Evolutionary conservation across 2,888 invertebrate species (phyloP).

Genomic region (Drosophila fulvimacula): DNA sequence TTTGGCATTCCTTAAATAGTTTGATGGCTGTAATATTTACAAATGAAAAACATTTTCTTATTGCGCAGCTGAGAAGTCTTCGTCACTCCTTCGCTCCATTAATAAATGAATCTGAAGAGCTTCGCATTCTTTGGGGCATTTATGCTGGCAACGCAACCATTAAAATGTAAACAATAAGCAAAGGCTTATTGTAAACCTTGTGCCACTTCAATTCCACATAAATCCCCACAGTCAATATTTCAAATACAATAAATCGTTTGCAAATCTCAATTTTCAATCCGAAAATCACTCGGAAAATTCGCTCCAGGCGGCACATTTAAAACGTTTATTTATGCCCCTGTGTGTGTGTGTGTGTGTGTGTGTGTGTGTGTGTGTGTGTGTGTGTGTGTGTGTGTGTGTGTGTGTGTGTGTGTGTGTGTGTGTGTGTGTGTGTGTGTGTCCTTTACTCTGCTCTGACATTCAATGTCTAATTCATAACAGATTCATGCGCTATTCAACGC

Average conservation of each 20-base stretch:
- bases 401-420: background rate
- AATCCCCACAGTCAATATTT: constrained; percentile 35
- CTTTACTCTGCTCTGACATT: constrained; percentile 61
- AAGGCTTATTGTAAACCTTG: constrained; percentile 29
- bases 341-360: constrained; percentile 18
- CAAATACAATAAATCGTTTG: constrained; percentile 42
- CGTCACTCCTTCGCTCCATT: background rate
- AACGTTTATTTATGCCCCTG: constrained; percentile 67
- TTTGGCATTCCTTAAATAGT: background rate
- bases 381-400: constrained; percentile 17
- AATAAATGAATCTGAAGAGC: background rate
- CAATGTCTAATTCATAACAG: constrained; percentile 81
- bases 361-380: constrained; percentile 15
- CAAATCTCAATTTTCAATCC: constrained; percentile 48
- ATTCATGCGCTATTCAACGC: constrained; percentile 63
- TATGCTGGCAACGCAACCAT: background rate
- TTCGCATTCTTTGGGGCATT: background rate
- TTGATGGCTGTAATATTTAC: background rate
- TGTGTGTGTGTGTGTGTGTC: constrained; percentile 35
- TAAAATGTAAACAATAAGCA: constrained; percentile 2
- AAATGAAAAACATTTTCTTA: background rate
- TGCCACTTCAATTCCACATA: constrained; percentile 26
- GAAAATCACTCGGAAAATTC: constrained; percentile 53
- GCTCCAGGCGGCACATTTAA: constrained; percentile 67
- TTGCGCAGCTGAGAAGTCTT: background rate